phyloP scores from a whole-genome alignment of 2,113 vertebrate genomes.

The Polypterus senegalus region DNA sequence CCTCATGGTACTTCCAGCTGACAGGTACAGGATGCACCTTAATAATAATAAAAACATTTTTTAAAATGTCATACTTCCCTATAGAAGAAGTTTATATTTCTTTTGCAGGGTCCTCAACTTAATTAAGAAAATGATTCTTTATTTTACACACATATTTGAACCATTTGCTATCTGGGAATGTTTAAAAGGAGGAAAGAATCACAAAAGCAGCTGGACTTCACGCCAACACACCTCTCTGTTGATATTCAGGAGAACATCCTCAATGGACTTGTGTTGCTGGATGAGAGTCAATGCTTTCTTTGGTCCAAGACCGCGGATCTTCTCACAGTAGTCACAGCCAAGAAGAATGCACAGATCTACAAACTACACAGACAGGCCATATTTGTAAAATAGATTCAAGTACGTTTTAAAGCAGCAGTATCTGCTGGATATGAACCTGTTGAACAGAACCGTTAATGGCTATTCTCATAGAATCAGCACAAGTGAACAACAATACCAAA shows the following conservation, averaged over 20 bases:
- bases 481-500: no score
- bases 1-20: conserved; percentile 47
- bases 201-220: background rate
- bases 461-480: no score
- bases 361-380: conserved; percentile 36
- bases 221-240: conserved; percentile 40
- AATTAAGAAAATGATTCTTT: no score
- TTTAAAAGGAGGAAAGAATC: background rate
- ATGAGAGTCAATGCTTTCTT: conserved; percentile 55
- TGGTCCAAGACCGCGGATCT: conserved; percentile 51
- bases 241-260: conserved; percentile 42
- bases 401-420: background rate
- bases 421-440: no score
- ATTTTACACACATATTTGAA: no score
- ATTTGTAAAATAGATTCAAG: background rate
- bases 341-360: conserved; percentile 67
- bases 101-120: no score
- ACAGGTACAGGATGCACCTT: conserved; percentile 47
- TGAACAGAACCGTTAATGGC: no score
- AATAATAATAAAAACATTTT: no score
- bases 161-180: background rate
- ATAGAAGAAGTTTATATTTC: no score
- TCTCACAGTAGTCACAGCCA: conserved; percentile 67
- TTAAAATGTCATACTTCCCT: no score
- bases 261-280: conserved; percentile 50